Evolutionary conservation across 2,888 invertebrate species (phyloP), one percentile per base, ranked within the genome.

Genomic region (Epsilonema sp.): DNA sequence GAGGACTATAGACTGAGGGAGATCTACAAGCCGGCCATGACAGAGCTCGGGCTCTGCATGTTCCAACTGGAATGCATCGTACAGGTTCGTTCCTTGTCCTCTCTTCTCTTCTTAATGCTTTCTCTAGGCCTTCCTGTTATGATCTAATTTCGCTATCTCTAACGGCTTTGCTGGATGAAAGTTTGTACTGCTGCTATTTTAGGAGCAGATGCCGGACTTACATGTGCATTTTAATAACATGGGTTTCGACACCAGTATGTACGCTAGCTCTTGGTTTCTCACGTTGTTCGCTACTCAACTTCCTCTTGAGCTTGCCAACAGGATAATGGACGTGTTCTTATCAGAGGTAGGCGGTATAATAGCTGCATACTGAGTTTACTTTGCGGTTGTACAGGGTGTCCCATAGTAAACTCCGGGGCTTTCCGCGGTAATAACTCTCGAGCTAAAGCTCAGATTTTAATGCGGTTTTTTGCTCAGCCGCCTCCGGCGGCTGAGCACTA

Each of bases 21-120:
- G 67, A 86, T 97, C 80, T 97, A 92, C 72, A 97, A 97, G 67
- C 97, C 97, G 2, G 85, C 85, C 61, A 97, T 97, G 97, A 89
- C 92, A 1, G 92, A 94, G 68, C 74, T 92, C 45, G 94, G 94
- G 0, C 76, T 97, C 42, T 94, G 92, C 71, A 92, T 99, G 89
- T 97, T 86, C 70, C 94, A 99, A 65, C 71, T 97, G 56, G 94
- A 97, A 68, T 87, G 82, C 68, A 73, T 94, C 51, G 89, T 97
- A 16, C 75, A 76, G 70, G 76, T 75, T 61, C 55, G 57, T 51
- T 4, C 5, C 20, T 26, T 8, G 31, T 8, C n/a, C n/a, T n/a
- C n/a, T n/a, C n/a, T n/a, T n/a, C n/a, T n/a, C n/a, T n/a, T n/a
- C n/a, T n/a, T n/a, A n/a, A n/a, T n/a, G n/a, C n/a, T n/a, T 16